Evolutionary conservation across 2,113 vertebrate genomes (phyloP), one percentile per base, ranked within the genome.

Genomic region (Noctilio leporinus): DNA sequence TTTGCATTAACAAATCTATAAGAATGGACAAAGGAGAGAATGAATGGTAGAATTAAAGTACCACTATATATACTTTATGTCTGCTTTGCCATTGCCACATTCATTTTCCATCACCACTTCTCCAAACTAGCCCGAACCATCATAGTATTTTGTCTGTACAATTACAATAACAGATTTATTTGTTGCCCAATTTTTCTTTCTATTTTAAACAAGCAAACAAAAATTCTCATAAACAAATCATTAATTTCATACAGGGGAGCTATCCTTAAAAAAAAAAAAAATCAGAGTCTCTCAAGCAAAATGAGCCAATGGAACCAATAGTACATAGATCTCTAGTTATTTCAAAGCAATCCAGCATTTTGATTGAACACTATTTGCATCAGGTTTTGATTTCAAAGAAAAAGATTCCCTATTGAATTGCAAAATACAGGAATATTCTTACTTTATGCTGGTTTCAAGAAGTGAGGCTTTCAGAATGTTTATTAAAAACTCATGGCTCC

Each of bases 401-500:
- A 77, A 93, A 88, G 11, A 49, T 86, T 53, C 24, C 43, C 86
- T 24, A 49, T n/a, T 64, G 4, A 89, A 5, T 55, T 82, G 26
- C 12, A 89, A 92, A 90, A 62, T 72, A 47, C 0, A 78, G 15
- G 14, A 82, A 35, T 2, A 38, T 81, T 86, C 10, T 73, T 93
- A 86, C 12, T 59, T 91, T 62, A 91, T 43, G 24, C 14, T 84
- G 17, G 15, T 70, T 51, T 81, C 47, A 89, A 67, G 43, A 88
- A 86, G 16, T 5, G 77, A 64, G 2, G 0, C 10, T 80, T 83
- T 89, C 86, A 67, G 12, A 40, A 76, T 67, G 28, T 12, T 89
- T 95, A 62, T 65, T 95, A 86, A 89, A 91, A 87, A 57, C 7
- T 57, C 40, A 49, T 59, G 24, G 7, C 9, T 87, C 28, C 11